Evolutionary conservation across 2,888 invertebrate species (phyloP), one percentile per base, ranked within the genome.

Genomic region (Lasiommata megera): DNA sequence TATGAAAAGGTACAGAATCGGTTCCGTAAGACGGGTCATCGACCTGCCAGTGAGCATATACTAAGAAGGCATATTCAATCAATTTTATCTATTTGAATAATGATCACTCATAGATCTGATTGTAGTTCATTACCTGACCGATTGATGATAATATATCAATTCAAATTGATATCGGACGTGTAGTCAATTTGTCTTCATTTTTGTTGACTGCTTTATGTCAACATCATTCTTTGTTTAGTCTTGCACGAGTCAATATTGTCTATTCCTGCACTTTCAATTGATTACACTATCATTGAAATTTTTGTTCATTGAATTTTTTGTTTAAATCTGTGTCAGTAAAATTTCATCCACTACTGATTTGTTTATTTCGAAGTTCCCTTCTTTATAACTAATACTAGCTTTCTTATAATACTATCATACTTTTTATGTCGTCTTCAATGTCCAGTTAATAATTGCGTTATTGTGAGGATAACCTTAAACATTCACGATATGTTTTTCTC

Each of bases 11-110:
- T n/a, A 37, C 37, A 12, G 23, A 47, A 38, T 12, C 34, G 29
- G 1, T 46, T 14, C 8, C 16, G 18, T 31, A 9, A n/a, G 8
- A 3, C 11, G 53, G 38, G 56, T 60, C 56, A 60, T 23, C 36
- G 57, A 57, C 43, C 56, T 31, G 12, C 11, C 11, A 9, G 23
- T 38, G 40, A 28, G 44, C 18, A 16, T 61, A 59, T n/a, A 28
- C 37, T 29, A 51, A 51, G 38, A 50, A 28, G 29, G 54, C 53
- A 29, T 40, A 29, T 29, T 51, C 23, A 14, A 38, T 51, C 51
- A 51, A 37, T 44, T 38, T 61, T 61, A 60, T 62, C 57, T 57
- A 43, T 52, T 40, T 52, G 59, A 59, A 54, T 50, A 56, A 62
- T 56, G 62, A 59, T 54, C 61, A 17, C 37, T 61, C 54, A 47